phyloP scores from a whole-genome alignment of 37 sponge, comb jelly and placozoan species.

The Axinella damicornis region DNA sequence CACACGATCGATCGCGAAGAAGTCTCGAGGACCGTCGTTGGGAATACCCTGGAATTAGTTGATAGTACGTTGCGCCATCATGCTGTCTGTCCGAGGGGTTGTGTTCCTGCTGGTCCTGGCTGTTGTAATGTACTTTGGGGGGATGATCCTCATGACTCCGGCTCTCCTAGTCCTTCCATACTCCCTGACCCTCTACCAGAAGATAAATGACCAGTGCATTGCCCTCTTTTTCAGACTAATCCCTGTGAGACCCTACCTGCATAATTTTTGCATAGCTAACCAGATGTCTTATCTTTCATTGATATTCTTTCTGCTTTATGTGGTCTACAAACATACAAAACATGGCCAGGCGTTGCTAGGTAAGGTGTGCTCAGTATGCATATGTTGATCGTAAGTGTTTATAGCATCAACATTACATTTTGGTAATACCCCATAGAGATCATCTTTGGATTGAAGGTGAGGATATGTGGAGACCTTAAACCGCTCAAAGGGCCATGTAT shows the following conservation, averaged over 20 bases:
- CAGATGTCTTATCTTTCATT: no score
- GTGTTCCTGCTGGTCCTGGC: constrained; percentile 36
- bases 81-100: constrained; percentile 52
- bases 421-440: constrained; percentile 57
- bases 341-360: not conserved
- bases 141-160: constrained; percentile 32
- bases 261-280: no score
- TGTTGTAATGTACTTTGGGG: constrained; percentile 33
- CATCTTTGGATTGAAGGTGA: constrained; percentile 74
- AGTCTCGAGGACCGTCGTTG: no score
- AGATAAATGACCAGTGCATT: not conserved
- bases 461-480: constrained; percentile 75
- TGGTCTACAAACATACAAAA: not conserved
- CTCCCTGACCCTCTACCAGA: constrained; percentile 13
- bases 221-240: constrained; percentile 49
- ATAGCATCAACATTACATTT: not conserved
- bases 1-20: no score
- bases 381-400: not conserved
- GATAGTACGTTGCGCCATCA: no score
- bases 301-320: no score
- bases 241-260: constrained; percentile 38
- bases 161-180: constrained; percentile 32
- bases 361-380: not conserved
- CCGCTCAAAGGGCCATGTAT: constrained; percentile 67
- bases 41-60: no score